Evolutionary conservation across 2,113 vertebrate species (phyloP).

Genomic region (Phyllostomus hastatus): DNA sequence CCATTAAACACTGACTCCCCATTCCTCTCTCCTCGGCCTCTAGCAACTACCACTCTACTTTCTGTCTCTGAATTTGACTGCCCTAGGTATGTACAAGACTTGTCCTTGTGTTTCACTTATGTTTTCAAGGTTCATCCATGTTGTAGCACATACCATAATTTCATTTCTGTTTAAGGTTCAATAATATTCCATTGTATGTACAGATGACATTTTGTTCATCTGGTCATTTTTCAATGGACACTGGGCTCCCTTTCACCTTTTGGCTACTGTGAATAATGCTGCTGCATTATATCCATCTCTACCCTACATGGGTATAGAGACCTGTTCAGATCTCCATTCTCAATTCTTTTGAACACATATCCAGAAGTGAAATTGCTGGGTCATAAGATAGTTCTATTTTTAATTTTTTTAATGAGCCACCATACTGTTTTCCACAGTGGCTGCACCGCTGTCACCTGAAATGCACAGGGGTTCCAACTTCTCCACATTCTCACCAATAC

Average conservation of each 20-base stretch:
- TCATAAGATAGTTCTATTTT: not conserved
- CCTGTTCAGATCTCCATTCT: not conserved
- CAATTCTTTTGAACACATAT: not conserved
- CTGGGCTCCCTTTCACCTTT: not conserved
- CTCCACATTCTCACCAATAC: not conserved
- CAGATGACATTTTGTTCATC: not conserved
- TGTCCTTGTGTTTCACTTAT: not conserved
- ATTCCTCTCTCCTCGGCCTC: no score
- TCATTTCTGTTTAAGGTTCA: not conserved
- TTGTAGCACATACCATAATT: not conserved
- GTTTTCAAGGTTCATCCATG: not conserved
- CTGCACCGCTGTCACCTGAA: not conserved
- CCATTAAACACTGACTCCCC: not conserved
- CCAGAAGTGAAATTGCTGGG: not conserved
- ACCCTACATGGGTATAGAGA: not conserved
- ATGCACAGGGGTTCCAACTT: not conserved
- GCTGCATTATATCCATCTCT: no score
- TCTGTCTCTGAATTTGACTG: not conserved
- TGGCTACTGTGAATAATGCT: not conserved
- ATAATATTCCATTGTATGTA: not conserved
- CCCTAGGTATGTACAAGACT: not conserved
- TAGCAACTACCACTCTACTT: not conserved
- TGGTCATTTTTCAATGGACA: rapidly evolving
- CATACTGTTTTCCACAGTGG: not conserved
- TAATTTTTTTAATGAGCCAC: not conserved